Evolutionary conservation across 2,797 vertebrate species (phyloP), one percentile per base, ranked within the genome.

Genomic region (Nannoperca obscura): DNA sequence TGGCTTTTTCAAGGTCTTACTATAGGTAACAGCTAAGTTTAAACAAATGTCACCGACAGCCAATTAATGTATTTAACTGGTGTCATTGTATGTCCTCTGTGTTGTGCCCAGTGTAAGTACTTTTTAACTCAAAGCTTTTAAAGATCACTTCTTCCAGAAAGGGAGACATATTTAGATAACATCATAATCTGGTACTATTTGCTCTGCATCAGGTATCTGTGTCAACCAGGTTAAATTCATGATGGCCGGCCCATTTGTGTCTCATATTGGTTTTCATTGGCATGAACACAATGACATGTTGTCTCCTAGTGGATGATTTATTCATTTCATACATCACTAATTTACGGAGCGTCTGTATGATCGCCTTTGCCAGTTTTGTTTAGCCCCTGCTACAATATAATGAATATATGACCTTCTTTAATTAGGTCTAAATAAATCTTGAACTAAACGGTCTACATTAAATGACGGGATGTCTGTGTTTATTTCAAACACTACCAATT

Each of bases 291-390:
- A 64, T 79, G 61, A 46, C 58, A 60, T 66, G 42, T 64, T 78
- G 58, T 74, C 57, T 79, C 20, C 5, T 22, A 53, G 49, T 34
- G 46, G 49, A 86, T 93, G 32, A 87, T 86, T 91, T 88, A 92
- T 93, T 90, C 1, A 91, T 92, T 82, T 82, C 75, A 78, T 84
- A 64, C 73, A 89, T 91, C 73, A 90, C 80, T 91, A 82, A 91
- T 91, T 91, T 74, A 88, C 40, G 24, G 24, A 74, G 61, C 32
- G 11, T 85, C 73, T 89, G 76, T 79, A 17, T 66, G 40, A 55
- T 75, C 81, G 62, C 67, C 76, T 74, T 68, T 80, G 74, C 65
- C 80, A 83, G 70, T 53, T 67, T 63, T 61, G 17, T 60, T 80
- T 71, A 61, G 38, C 52, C 13, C 34, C 20, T 15, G 0, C 65